These are phyloP conservation scores for Podarcis raffonei DNA, from an alignment of 2,113 vertebrate genomes.

Conservation along the genomic window DNA sequence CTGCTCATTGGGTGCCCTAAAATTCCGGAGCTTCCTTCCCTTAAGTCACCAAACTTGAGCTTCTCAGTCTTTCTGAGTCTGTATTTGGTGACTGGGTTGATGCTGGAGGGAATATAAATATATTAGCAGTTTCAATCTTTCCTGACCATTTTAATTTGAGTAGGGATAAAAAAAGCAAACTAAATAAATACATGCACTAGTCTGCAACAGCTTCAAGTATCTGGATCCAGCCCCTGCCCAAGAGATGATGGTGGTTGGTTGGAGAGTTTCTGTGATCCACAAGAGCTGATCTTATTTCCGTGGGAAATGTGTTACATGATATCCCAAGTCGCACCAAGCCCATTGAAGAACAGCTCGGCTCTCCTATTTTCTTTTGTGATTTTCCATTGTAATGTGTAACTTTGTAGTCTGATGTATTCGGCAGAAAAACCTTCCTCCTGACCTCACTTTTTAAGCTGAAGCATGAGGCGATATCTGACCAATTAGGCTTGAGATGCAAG, in stretches of 20 bases:
- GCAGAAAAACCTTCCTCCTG: slow-evolving; percentile 47
- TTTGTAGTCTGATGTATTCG: slow-evolving; percentile 40
- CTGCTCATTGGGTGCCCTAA: not conserved
- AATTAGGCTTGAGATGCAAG: slow-evolving; percentile 54
- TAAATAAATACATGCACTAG: not conserved
- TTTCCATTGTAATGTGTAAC: slow-evolving; percentile 28
- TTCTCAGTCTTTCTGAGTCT: not conserved
- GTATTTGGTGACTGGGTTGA: not conserved
- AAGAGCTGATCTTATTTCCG: not conserved
- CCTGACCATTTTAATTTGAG: not conserved
- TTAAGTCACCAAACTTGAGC: not conserved
- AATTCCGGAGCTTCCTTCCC: not conserved
- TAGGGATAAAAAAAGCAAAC: not conserved
- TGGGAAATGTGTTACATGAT: rapidly evolving
- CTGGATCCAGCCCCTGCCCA: not conserved
- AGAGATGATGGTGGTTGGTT: not conserved
- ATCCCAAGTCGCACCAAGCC: not conserved
- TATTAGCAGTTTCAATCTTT: not conserved
- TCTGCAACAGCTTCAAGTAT: not conserved
- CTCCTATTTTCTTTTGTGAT: not conserved
- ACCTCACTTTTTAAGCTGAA: slow-evolving; percentile 49
- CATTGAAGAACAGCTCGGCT: slow-evolving; percentile 13
- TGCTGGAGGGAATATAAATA: not conserved
- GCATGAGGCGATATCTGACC: slow-evolving; percentile 69
- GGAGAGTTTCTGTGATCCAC: not conserved